These are phyloP conservation scores for Tetramorium alpestre DNA, from an alignment of 1,140 invertebrate genomes.

Conservation along the genomic window DNA sequence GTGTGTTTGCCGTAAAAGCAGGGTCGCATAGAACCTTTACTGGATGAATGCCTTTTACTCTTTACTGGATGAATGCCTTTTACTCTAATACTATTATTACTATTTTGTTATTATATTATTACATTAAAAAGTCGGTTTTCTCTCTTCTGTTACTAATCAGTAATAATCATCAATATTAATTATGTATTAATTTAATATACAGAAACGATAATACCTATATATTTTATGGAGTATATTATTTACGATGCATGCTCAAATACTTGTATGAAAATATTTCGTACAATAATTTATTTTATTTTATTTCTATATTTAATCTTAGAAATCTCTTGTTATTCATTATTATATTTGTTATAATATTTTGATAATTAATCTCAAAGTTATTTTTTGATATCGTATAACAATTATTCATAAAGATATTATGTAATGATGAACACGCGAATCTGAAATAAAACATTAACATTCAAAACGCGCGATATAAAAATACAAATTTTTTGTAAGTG, in stretches of 20 bases:
- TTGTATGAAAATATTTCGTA: not conserved
- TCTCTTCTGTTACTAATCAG: not conserved
- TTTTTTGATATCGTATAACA: not conserved
- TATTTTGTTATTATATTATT: constrained; percentile 19
- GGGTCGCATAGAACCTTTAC: not conserved
- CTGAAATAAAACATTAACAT: not conserved
- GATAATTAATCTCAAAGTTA: not conserved
- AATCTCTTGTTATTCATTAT: not conserved
- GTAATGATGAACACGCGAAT: not conserved
- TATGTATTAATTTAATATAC: not conserved
- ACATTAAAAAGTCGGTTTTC: constrained; percentile 7
- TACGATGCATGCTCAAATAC: not conserved
- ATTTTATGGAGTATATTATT: not conserved
- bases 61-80: constrained; percentile 5
- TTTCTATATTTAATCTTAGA: not conserved
- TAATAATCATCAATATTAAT: not conserved
- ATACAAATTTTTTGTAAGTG: not conserved
- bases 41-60: not conserved
- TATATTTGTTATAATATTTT: not conserved
- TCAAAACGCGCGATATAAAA: not conserved
- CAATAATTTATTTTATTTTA: not conserved
- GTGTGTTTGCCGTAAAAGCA: constrained; percentile 49
- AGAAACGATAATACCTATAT: not conserved
- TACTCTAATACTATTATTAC: not conserved
- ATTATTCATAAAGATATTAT: not conserved